Base-by-base conservation (phyloP, 2,113 vertebrate species). In the Passer domesticus region DNA sequence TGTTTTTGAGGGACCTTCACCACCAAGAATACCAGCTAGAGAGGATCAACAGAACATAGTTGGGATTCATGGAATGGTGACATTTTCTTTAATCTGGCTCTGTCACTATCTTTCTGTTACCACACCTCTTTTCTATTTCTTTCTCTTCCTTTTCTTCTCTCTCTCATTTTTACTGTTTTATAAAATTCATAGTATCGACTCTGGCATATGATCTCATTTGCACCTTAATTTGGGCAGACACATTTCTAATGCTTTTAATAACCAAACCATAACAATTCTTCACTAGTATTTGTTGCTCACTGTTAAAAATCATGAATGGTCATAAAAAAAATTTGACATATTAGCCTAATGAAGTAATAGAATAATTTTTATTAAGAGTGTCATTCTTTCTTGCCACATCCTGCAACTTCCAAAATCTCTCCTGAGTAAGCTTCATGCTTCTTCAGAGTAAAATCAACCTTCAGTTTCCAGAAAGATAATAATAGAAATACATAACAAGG, bases 21-120 rank as follows among this genome's bases (percentile, higher is more conserved):
- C 6, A 35, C 6, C 20, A 70, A 52, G 9, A 41, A 52, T 10
- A 43, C 3, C 20, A 43, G 12, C 20, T 30, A 23, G 13, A 30
- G 37, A 52, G 20, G 25, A 62, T 20, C 46, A 60, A 13, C 0
- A 1, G 31, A 52, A 43, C 24, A 62, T 43, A 0, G 0, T 4
- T 62, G 33, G 25, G 8, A 72, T 37, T 13, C 16, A 44, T 1
- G 0, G 20, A 30, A 5, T 11, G 8, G 16, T 52, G 33, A 37
- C 44, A 31, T 27, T 63, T 62, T 37, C 47, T 62, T 62, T 44
- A 56, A n/a, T 56, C 30, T 56, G 28, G 8, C 23, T 55, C n/a
- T 74, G n/a, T 30, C 23, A 10, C 5, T 49, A 10, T 49, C 30
- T 49, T 41, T 66, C 28, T 47, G 10, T 28, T n/a, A 3, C 15